Evolutionary conservation across 2,888 invertebrate genomes (phyloP), one percentile per base, ranked within the genome.

Genomic region (Vandiemenella viatica): DNA sequence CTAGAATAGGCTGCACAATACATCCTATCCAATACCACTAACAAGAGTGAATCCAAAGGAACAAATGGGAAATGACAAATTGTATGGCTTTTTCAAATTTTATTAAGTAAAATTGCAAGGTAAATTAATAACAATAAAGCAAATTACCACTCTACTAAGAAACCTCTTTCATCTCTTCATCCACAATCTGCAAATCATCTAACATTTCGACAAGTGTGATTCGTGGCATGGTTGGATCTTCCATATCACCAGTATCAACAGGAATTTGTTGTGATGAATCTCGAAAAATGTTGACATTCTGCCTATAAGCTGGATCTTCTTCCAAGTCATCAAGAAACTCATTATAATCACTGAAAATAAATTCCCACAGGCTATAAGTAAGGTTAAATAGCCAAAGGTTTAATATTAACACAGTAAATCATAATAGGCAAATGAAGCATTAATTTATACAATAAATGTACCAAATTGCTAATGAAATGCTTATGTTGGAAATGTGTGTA

Each of bases 261-360:
- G 75, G 69, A 50, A 75, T 67, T 53, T 60, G 63, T 60, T 69
- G 74, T 46, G 62, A 69, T 2, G 61, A 63, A 60, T 79, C 79
- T 59, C 80, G 79, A 69, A 90, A 98, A 55, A 98, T 95, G 64
- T 96, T 96, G 45, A 98, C 78, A 63, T 92, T 85, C 63, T 90
- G 86, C 49, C 98, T 76, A 61, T 89, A 75, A 13, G 80, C 77
- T 4, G 82, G 81, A 67, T 98, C 95, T 67, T 98, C 97, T 66
- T 98, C 98, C 55, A 98, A 69, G 63, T 98, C 98, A 59, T 97
- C 92, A 67, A 97, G 71, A 71, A 98, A 98, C 58, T 95, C 95
- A 58, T 84, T 80, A 68, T 89, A 96, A 59, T 96, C 95, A 59
- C 88, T 90, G 66, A 20, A 69, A 65, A 23, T 37, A 37, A 41